Conservation (phyloP, 2,797 vertebrate species). For the Phoeniculus purpureus region DNA sequence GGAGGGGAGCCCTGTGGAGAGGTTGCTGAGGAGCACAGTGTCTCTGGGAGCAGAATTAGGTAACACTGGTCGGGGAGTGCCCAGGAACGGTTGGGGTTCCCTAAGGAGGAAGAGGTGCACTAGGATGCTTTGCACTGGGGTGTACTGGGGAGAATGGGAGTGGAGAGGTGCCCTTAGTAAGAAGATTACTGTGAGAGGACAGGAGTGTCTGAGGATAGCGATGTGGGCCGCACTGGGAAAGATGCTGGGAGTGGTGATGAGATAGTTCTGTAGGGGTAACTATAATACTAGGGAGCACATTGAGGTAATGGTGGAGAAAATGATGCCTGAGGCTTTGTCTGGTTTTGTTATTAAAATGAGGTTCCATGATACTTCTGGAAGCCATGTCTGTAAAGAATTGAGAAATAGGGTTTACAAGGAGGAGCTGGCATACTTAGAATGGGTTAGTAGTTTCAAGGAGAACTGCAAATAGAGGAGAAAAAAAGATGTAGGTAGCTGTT, state of each 20-base stretch:
- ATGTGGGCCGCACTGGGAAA: background rate
- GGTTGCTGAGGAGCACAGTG: background rate
- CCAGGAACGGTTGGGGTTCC: background rate
- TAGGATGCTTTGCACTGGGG: background rate
- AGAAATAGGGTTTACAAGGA: background rate
- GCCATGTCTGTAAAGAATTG: background rate
- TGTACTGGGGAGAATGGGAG: background rate
- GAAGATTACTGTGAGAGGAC: background rate
- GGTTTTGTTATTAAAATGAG: accelerated
- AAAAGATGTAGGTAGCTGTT: background rate
- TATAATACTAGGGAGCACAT: accelerated
- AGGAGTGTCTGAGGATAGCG: accelerated
- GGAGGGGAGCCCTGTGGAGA: background rate
- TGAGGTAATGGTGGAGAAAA: background rate
- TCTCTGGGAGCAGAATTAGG: background rate
- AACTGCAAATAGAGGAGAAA: background rate
- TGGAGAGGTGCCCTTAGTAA: accelerated
- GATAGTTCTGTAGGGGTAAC: background rate
- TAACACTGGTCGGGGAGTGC: background rate
- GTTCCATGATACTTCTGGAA: background rate
- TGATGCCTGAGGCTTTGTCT: background rate
- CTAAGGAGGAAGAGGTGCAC: background rate
- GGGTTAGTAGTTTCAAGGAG: background rate
- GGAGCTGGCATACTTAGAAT: background rate
- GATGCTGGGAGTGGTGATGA: background rate